phyloP scores from a whole-genome alignment of 2,888 invertebrate species.

The Epirrhoe tristata region DNA sequence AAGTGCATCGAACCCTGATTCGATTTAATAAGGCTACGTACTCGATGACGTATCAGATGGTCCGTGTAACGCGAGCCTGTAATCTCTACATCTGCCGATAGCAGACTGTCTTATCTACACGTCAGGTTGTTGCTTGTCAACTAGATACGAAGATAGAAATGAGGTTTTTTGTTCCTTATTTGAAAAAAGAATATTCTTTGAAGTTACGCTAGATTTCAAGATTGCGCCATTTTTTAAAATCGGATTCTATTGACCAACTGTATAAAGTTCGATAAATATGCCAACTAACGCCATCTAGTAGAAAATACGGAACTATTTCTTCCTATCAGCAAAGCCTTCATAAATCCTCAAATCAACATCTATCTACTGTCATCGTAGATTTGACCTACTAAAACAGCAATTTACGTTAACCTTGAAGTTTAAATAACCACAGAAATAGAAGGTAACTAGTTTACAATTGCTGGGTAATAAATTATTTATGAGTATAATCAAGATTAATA shows the following conservation, averaged over 20 bases:
- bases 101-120: constrained; percentile 17
- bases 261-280: too few relatives aligned
- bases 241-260: too few relatives aligned
- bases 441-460: background rate
- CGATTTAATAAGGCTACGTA: constrained; percentile 15
- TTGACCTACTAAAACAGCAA: constrained; percentile 29
- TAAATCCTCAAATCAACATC: too few relatives aligned
- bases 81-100: constrained; percentile 26
- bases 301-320: too few relatives aligned
- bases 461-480: too few relatives aligned
- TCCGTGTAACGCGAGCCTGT: constrained; percentile 27
- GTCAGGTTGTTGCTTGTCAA: constrained; percentile 16
- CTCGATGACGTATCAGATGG: constrained; percentile 22
- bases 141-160: constrained; percentile 15
- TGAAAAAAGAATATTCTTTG: background rate
- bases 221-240: too few relatives aligned
- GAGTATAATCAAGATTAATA: too few relatives aligned
- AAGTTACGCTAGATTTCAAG: background rate
- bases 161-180: background rate
- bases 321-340: too few relatives aligned
- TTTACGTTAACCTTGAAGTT: constrained; percentile 29
- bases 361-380: constrained; percentile 18
- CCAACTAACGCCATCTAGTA: too few relatives aligned
- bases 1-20: constrained; percentile 20
- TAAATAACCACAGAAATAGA: constrained; percentile 22